Conservation (phyloP, 1,140 invertebrate species). For the Aleiodes sp. region DNA sequence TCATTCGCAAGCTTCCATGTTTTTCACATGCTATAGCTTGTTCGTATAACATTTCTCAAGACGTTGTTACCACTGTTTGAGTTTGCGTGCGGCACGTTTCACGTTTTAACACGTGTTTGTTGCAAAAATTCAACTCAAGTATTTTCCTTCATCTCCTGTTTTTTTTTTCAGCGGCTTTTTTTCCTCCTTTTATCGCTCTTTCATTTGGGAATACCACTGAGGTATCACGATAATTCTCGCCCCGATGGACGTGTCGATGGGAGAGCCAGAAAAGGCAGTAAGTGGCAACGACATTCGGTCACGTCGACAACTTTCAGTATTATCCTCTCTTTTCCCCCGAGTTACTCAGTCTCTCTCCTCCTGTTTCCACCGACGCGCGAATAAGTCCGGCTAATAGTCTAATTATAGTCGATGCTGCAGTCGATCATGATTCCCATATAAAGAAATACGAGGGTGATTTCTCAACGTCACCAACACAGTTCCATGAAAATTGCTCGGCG, state of each 20-base stretch:
- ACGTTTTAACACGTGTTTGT: conserved; percentile 50
- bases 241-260: conserved; percentile 14
- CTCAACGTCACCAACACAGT: conserved; percentile 6
- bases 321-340: not conserved
- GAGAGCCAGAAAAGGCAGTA: conserved; percentile 3
- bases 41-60: conserved; percentile 15
- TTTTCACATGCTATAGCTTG: conserved; percentile 25
- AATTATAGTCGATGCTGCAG: conserved; percentile 7
- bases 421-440: conserved; percentile 12
- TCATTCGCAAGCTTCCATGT: conserved; percentile 41
- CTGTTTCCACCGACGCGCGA: not conserved
- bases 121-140: conserved; percentile 40
- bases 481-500: not conserved
- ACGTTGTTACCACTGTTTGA: conserved; percentile 12
- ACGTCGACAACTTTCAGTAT: not conserved
- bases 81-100: conserved; percentile 17
- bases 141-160: not conserved
- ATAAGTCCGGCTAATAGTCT: conserved; percentile 7
- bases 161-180: not conserved
- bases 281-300: conserved; percentile 13
- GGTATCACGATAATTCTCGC: conserved; percentile 13
- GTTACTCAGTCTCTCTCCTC: too few relatives aligned
- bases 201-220: not conserved
- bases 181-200: not conserved
- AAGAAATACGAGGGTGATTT: not conserved